Evolutionary conservation across 2,113 vertebrate species (phyloP).

Genomic region (Pantherophis guttatus): DNA sequence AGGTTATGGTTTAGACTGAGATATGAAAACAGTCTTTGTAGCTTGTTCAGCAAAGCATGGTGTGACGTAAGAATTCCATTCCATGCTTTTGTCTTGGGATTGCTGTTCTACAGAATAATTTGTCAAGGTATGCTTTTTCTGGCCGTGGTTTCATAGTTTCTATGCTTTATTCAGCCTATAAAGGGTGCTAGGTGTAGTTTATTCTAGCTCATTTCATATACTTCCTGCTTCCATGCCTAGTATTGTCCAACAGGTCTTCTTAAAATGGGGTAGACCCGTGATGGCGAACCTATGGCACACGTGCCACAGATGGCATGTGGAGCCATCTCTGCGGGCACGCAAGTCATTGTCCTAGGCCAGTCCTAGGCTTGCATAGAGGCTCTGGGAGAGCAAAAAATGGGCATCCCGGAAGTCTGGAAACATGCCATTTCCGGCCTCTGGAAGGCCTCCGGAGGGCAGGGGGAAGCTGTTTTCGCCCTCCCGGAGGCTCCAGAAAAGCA

Average conservation of each 20-base stretch:
- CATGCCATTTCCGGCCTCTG: no score
- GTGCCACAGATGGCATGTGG: no score
- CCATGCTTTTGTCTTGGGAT: not conserved
- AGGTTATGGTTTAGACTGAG: not conserved
- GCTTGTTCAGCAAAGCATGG: not conserved
- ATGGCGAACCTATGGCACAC: no score
- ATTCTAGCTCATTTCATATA: not conserved
- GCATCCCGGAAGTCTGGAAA: no score
- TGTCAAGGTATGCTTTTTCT: not conserved
- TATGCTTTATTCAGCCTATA: not conserved
- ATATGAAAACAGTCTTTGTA: not conserved
- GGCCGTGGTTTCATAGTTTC: not conserved
- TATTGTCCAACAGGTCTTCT: not conserved
- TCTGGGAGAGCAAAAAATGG: no score
- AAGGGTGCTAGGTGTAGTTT: not conserved
- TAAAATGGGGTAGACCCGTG: not conserved
- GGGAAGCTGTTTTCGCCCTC: no score
- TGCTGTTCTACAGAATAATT: not conserved
- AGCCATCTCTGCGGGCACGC: no score
- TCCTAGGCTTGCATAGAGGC: no score
- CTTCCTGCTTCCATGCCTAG: not conserved
- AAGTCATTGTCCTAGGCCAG: no score
- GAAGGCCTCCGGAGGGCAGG: no score
- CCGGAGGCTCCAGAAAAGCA: no score
- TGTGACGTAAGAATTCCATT: not conserved